A percentile compares a stretch with the other conserved stretches of the same genome.
These are phyloP conservation scores for Ectemnius lituratus DNA, from an alignment of 2,888 invertebrate species.

Conservation along the genomic window DNA sequence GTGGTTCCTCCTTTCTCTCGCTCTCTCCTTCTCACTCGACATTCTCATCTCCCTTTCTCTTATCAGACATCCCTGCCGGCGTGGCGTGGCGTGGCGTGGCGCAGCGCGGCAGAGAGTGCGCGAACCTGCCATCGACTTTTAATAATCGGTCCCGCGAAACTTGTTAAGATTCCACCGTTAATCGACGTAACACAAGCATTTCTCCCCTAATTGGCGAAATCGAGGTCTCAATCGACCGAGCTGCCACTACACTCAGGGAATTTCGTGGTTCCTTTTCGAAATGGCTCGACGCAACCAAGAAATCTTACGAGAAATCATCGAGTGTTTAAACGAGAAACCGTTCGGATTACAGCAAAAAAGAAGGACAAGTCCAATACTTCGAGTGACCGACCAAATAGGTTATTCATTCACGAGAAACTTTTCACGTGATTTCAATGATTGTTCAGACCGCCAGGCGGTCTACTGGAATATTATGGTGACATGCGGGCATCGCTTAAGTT, in stretches of 20 bases:
- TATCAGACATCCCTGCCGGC: background rate
- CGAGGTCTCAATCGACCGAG: conserved; percentile 56
- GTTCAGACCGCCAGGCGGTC: conserved; percentile 24
- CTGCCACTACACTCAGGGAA: too few relatives aligned
- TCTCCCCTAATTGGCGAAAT: conserved; percentile 61
- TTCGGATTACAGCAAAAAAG: too few relatives aligned
- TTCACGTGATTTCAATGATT: conserved; percentile 43
- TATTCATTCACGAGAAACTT: conserved; percentile 45
- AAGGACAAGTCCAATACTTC: background rate
- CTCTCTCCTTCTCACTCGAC: background rate
- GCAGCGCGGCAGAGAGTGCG: conserved; percentile 3
- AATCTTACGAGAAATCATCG: too few relatives aligned
- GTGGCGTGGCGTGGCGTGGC: conserved; percentile 31
- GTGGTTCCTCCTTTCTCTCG: conserved; percentile 10
- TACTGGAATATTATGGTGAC: conserved; percentile 51
- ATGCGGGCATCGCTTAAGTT: conserved; percentile 49
- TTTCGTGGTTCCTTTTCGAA: too few relatives aligned
- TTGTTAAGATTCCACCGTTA: conserved; percentile 66
- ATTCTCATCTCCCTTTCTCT: background rate
- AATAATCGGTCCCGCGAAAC: conserved; percentile 65
- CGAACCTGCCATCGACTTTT: conserved; percentile 61
- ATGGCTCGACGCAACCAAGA: too few relatives aligned
- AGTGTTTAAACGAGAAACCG: background rate
- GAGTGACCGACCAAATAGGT: conserved; percentile 13
- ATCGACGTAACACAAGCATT: conserved; percentile 54